A percentile compares a stretch with the other conserved stretches of the same genome.
Evolutionary conservation across 1,140 invertebrate genomes (phyloP).

Genomic region (Pantala flavescens): DNA sequence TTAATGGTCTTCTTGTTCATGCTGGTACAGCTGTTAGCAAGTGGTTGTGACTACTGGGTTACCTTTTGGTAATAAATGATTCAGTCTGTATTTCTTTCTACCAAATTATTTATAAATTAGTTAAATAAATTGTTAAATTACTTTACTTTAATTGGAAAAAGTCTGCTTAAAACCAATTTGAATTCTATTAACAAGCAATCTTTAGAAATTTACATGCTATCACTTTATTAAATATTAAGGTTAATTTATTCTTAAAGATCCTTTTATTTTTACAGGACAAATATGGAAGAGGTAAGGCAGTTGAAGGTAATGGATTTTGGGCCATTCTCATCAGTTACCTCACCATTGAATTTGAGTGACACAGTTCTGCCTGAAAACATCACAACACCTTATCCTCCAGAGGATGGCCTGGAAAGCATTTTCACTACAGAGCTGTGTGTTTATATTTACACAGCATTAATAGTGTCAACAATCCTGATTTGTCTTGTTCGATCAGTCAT

Average conservation of each 20-base stretch:
- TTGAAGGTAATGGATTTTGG: not conserved
- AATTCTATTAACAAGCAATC: too few relatives aligned
- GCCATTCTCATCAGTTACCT: too few relatives aligned
- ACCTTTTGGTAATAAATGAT: constrained; percentile 50
- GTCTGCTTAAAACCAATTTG: not conserved
- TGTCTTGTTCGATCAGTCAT: constrained; percentile 44
- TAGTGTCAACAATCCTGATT: constrained; percentile 43
- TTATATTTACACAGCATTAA: constrained; percentile 34
- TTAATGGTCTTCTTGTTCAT: constrained; percentile 48
- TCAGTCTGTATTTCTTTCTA: not conserved
- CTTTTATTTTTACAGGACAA: constrained; percentile 12
- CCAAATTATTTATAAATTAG: not conserved
- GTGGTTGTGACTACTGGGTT: constrained; percentile 67
- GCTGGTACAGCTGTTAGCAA: constrained; percentile 55
- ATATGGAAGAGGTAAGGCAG: constrained; percentile 15
- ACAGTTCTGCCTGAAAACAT: too few relatives aligned
- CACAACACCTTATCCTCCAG: too few relatives aligned
- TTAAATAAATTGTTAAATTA: not conserved
- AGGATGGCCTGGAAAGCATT: not conserved
- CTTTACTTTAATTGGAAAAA: not conserved
- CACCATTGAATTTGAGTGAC: too few relatives aligned
- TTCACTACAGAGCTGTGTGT: constrained; percentile 29
- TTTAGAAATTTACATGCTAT: too few relatives aligned
- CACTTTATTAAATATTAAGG: too few relatives aligned
- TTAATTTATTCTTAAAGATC: not conserved